Base-by-base conservation (phyloP, 2,797 vertebrate genomes). In the Allobates femoralis region DNA sequence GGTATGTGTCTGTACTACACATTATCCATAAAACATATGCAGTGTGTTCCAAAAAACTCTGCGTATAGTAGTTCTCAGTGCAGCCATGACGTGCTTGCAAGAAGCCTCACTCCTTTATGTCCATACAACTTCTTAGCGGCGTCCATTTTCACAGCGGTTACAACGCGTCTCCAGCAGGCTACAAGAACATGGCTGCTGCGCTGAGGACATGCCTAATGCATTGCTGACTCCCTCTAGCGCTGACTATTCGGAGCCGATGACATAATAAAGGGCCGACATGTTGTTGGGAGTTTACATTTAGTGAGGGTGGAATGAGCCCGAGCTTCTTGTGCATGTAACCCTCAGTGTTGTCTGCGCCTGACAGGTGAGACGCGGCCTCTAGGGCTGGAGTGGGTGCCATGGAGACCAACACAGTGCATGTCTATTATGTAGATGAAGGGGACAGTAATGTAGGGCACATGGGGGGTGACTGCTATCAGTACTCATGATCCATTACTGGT, bases 241-340 rank as follows among this genome's bases (percentile, higher is more conserved):
- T 15, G 5, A 23, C 66, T 69, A 8, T 19, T 2, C 3, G 21
- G n/a, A 6, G 30, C 66, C 23, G 56, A 71, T 82, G 80, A 82
- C 80, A 71, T 71, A 82, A 82, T 71, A 71, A 82, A 56, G 66
- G 55, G 64, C 80, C 80, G 80, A 71, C 80, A 71, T 82, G 80
- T 82, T 82, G 30, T 71, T 56, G 80, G 80, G 80, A 82, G 80
- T 82, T 82, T 82, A 82, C 80, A 56, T 69, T 71, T 71, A 71
- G 50, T 71, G 80, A 71, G 64, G 64, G 64, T 32, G 66, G 80
- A 77, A 71, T 82, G 80, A 56, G 80, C 67, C 66, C 67, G 21
- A 26, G 71, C 71, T 37, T n/a, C 23, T 41, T 55, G 66, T 37
- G 80, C 80, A 69, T 77, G 66, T 67, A 30, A 53, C 16, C 67